Evolutionary conservation across 1,140 invertebrate genomes (phyloP).

Genomic region (Brachionus calyciflorus): DNA sequence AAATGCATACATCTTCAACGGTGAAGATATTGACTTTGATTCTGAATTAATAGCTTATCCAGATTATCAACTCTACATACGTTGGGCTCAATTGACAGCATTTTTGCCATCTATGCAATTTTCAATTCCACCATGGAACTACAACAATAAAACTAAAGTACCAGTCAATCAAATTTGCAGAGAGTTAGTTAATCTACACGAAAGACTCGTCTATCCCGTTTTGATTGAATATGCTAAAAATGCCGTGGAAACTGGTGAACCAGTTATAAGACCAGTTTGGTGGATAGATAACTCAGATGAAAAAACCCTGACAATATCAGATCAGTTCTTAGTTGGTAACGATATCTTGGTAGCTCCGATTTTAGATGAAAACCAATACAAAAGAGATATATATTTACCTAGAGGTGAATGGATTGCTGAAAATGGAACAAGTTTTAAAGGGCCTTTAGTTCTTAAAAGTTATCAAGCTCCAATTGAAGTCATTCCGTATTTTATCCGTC

Average conservation of each 20-base stretch:
- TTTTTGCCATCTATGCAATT: slow-evolving; percentile 85
- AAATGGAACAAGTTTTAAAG: slow-evolving; percentile 41
- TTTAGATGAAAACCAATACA: slow-evolving; percentile 63
- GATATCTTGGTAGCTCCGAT: slow-evolving; percentile 52
- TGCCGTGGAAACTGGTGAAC: slow-evolving; percentile 48
- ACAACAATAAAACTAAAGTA: slow-evolving; percentile 61
- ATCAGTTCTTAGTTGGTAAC: slow-evolving; percentile 53
- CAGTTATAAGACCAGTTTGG: slow-evolving; percentile 55
- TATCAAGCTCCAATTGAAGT: slow-evolving; percentile 29
- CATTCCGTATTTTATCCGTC: slow-evolving; percentile 27
- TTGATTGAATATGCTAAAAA: slow-evolving; percentile 22
- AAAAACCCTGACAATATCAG: slow-evolving; percentile 49
- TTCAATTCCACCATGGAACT: slow-evolving; percentile 82
- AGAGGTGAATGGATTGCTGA: slow-evolving; percentile 17
- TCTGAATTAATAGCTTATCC: slow-evolving; percentile 41
- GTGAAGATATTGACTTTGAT: slow-evolving; percentile 31
- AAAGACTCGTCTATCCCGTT: slow-evolving; percentile 25
- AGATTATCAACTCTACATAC: slow-evolving; percentile 72
- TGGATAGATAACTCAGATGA: slow-evolving; percentile 50
- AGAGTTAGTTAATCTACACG: slow-evolving; percentile 14
- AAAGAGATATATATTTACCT: slow-evolving; percentile 69
- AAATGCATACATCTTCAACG: slow-evolving; percentile 36
- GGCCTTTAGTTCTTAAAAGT: neutral
- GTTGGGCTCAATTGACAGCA: slow-evolving; percentile 80
- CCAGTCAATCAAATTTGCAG: slow-evolving; percentile 25